Base-by-base conservation (phyloP, 2,797 vertebrate species). In the Pagetopsis macropterus region DNA sequence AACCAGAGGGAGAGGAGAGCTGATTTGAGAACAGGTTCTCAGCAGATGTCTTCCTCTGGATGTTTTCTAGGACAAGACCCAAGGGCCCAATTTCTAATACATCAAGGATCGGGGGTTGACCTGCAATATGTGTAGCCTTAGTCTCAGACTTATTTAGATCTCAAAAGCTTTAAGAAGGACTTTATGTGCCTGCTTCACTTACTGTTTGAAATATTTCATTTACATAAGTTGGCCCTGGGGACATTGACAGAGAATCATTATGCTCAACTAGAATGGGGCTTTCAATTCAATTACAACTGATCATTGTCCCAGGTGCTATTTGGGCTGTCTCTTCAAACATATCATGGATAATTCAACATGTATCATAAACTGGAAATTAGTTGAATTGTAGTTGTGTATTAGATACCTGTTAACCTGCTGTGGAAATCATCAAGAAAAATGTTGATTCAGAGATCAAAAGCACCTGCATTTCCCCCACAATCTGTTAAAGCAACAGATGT, bases 31-130 rank as follows among this genome's bases (percentile, higher is more conserved):
- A 45, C 63, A 71, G 58, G 51, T 75, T 79, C 59, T 87, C 60
- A 27, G 66, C 65, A 75, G 70, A 62, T 55, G 46, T 81, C 82
- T 85, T 82, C 78, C 78, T 82, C 64, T 45, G 77, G 86, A 79
- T 83, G 71, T 85, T 91, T 91, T 88, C 75, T 88, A 81, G 88
- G 86, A 90, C 75, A 13, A 82, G 64, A 75, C 88, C 85, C 88
- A 57, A 41, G 89, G 79, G 91, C 67, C 82, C 82, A 86, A 81
- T 90, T 89, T 84, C 74, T 75, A 75, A 88, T 80, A 75, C 79
- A 85, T 83, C 72, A 82, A 82, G 72, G 48, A 78, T 86, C 50
- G 62, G 57, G 57, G 54, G 46, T 76, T 75, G 78, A 84, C 84
- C 68, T 73, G 82, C 69, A 75, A 52, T 80, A 76, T 77, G 84